Evolutionary conservation across 1,140 invertebrate genomes (phyloP).

Genomic region (Vollenhovia emeryi): DNA sequence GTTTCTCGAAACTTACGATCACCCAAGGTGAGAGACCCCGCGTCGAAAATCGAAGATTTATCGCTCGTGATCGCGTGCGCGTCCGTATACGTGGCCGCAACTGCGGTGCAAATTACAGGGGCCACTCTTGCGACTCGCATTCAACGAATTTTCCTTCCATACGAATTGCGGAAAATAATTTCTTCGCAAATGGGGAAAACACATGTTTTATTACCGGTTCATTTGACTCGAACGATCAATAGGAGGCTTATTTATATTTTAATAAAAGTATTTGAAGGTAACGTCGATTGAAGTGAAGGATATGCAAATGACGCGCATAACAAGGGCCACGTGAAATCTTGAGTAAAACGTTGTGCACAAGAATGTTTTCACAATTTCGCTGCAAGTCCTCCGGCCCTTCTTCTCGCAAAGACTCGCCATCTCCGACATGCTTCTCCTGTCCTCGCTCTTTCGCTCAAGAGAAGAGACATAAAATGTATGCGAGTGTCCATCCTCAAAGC

Average conservation of each 20-base stretch:
- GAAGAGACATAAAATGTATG: slow-evolving; percentile 68
- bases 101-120: slow-evolving; percentile 52
- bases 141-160: background rate
- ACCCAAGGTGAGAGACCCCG: slow-evolving; percentile 71
- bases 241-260: background rate
- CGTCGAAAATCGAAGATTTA: slow-evolving; percentile 75
- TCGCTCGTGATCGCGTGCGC: slow-evolving; percentile 64
- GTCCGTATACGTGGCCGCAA: slow-evolving; percentile 32
- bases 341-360: background rate
- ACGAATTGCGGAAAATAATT: background rate
- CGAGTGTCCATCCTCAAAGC: slow-evolving; percentile 77
- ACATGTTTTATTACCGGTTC: background rate
- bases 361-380: background rate
- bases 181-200: background rate
- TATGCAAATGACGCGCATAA: background rate
- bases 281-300: background rate
- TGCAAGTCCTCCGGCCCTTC: background rate
- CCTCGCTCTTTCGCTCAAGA: slow-evolving; percentile 45
- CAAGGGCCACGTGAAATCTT: background rate
- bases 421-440: slow-evolving; percentile 5
- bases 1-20: slow-evolving; percentile 70
- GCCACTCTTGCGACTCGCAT: background rate
- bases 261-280: background rate
- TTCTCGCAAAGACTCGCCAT: background rate
- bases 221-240: background rate